Base-by-base conservation (phyloP, 2,888 invertebrate genomes). In the Lycocerus yunnanus region DNA sequence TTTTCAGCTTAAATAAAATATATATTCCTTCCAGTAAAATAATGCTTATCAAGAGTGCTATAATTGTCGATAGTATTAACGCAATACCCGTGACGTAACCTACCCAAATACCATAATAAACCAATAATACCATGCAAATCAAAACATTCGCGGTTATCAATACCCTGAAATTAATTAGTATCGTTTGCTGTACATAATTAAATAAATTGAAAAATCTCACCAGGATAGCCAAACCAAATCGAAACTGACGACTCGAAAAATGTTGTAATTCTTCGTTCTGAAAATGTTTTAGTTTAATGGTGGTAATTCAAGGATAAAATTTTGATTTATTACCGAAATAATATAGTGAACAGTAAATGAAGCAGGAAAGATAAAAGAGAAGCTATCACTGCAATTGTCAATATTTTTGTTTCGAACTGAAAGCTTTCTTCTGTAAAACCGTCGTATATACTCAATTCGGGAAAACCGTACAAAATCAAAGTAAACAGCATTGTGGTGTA, bases 51-150 rank as follows among this genome's bases (percentile, higher is more conserved):
- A 79, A n/a, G 18, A 81, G 61, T 1, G 80, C 72, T 4, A 75
- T 20, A 6, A 76, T 69, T 0, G 77, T 78, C 3, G 76, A 71
- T 9, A 70, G 27, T 9, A 78, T 61, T 79, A 79, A 80, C 1
- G 74, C 16, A 10, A 75, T 68, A 8, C 74, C 66, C 2, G 78
- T 73, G 3, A 70, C 18, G 11, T 71, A 13, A 6, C 78, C 60
- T 9, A 79, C 60, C 74, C 78, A 78, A 76, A 79, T 77, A 15
- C 79, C 79, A 73, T 79, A 80, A 3, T 71, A 58, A 11, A 77
- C 11, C 15, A 81, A 69, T 69, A 78, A 77, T 2, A 73, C 18
- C 20, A 77, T 15, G n/a, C 72, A 71, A 9, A 72, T 15, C 8
- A 73, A 14, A 11, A 78, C 75, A 27, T 59, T 70, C 10, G 15